Percentiles rank a stretch among this genome's conserved stretches.
These are phyloP conservation scores for Gasterosteus aculeatus DNA, from an alignment of 2,113 vertebrate genomes.

Conservation along the genomic window DNA sequence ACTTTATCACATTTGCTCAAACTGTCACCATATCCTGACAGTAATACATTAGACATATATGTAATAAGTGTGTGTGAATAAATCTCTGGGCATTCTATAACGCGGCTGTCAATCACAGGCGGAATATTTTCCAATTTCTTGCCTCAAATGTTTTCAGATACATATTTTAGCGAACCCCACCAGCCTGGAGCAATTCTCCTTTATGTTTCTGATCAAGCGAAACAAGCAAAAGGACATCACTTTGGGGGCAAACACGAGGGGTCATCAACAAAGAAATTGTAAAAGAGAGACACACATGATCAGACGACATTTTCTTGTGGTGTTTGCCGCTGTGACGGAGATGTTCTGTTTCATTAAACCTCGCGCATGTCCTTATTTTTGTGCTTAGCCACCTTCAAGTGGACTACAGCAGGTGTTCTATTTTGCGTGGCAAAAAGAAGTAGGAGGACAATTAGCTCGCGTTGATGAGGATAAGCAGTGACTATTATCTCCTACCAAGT, in stretches of 20 bases:
- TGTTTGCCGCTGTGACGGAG: not conserved
- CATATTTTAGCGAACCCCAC: not conserved
- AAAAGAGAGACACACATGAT: not conserved
- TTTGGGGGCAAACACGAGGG: not conserved
- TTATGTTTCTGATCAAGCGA: not conserved
- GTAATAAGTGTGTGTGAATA: not conserved
- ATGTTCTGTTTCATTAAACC: conserved; percentile 34
- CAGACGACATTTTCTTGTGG: not conserved
- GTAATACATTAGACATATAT: not conserved
- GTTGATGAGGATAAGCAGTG: conserved; percentile 28
- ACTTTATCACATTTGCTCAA: not conserved
- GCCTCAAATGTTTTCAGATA: not conserved
- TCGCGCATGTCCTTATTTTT: conserved; percentile 34
- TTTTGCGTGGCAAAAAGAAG: conserved; percentile 49
- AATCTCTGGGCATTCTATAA: not conserved
- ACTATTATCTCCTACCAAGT: conserved; percentile 69
- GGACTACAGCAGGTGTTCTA: conserved; percentile 35
- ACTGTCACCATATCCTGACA: not conserved
- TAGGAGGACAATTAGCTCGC: conserved; percentile 56
- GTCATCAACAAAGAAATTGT: not conserved
- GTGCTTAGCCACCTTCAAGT: conserved; percentile 13
- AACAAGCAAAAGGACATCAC: not conserved
- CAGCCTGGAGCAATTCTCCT: not conserved
- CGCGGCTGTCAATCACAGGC: not conserved
- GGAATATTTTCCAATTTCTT: not conserved